phyloP scores from a whole-genome alignment of 2,888 invertebrate genomes.

The Panopea generosa region DNA sequence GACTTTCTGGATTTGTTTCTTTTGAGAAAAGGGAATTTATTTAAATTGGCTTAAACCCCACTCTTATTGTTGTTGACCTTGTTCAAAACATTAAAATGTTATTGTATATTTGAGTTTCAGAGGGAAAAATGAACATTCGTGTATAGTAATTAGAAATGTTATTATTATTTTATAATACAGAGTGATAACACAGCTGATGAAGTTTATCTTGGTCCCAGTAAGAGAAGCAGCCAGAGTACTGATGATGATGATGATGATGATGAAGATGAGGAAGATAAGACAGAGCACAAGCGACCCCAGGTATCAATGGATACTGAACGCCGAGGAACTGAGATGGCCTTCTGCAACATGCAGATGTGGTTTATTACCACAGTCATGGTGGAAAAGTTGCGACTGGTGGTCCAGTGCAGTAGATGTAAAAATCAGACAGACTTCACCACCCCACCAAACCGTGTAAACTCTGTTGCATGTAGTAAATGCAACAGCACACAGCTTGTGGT shows the following conservation, averaged over 20 bases:
- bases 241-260: slow-evolving; percentile 16
- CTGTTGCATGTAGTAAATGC: slow-evolving; percentile 81
- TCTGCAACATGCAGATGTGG: slow-evolving; percentile 79
- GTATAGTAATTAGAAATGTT: too few species aligned
- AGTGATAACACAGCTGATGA: slow-evolving; percentile 7
- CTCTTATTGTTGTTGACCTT: too few species aligned
- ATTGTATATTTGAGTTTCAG: too few species aligned
- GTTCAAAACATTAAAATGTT: too few species aligned
- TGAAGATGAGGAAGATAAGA: slow-evolving; percentile 12
- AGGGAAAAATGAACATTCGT: too few species aligned
- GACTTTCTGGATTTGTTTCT: too few species aligned
- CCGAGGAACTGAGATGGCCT: slow-evolving; percentile 82
- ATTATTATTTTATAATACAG: neutral
- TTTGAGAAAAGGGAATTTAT: too few species aligned
- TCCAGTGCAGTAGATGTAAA: slow-evolving; percentile 81
- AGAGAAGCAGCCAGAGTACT: too few species aligned
- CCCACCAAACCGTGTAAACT: slow-evolving; percentile 73
- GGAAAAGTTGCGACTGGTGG: slow-evolving; percentile 74
- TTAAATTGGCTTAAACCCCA: too few species aligned
- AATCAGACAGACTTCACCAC: slow-evolving; percentile 76
- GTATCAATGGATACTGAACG: slow-evolving; percentile 60
- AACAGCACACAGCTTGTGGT: slow-evolving; percentile 73
- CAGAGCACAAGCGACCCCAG: slow-evolving; percentile 29
- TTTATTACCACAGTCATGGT: slow-evolving; percentile 80
- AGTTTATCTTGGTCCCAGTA: too few species aligned